Evolutionary conservation across 1,140 invertebrate genomes (phyloP).

Genomic region (Drosophila novamexicana): DNA sequence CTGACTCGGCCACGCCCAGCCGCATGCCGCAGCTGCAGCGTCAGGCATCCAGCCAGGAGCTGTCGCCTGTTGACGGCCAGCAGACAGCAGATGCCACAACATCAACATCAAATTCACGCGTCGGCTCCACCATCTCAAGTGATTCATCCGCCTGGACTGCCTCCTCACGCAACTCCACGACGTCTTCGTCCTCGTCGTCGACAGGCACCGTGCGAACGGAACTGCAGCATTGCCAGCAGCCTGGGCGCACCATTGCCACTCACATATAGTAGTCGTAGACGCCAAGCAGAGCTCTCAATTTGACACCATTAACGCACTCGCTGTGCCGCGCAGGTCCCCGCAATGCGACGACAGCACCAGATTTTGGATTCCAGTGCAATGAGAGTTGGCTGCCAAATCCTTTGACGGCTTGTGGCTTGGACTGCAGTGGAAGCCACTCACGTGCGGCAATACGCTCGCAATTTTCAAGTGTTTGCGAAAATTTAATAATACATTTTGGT

Average conservation of each 20-base stretch:
- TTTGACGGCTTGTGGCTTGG: slow-evolving; percentile 21
- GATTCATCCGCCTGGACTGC: slow-evolving; percentile 59
- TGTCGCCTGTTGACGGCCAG: slow-evolving; percentile 16
- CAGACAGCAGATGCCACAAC: slow-evolving; percentile 27
- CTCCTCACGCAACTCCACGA: slow-evolving; percentile 50
- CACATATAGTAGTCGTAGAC: slow-evolving; percentile 52
- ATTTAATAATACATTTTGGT: slow-evolving; percentile 77
- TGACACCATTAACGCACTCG: slow-evolving; percentile 30
- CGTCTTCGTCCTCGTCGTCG: slow-evolving; percentile 69
- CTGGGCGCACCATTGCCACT: slow-evolving; percentile 62
- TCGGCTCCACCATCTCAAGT: slow-evolving; percentile 64
- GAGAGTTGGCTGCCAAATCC: slow-evolving; percentile 45
- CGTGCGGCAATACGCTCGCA: slow-evolving; percentile 11
- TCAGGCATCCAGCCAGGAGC: slow-evolving; percentile 60
- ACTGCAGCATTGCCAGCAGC: slow-evolving; percentile 66
- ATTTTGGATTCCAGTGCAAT: slow-evolving; percentile 2
- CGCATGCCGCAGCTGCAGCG: slow-evolving; percentile 72
- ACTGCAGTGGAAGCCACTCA: slow-evolving; percentile 1
- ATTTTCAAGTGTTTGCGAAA: slow-evolving; percentile 54
- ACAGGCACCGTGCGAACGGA: slow-evolving; percentile 82
- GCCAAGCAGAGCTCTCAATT: slow-evolving; percentile 32
- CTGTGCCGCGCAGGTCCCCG: slow-evolving; percentile 35
- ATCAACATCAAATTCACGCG: slow-evolving; percentile 36
- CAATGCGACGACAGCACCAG: slow-evolving; percentile 41
- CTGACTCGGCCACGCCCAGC: slow-evolving; percentile 25